A percentile compares a stretch with the other conserved stretches of the same genome.
Conservation (phyloP, 2,888 invertebrate species). For the Amiota mariae region DNA sequence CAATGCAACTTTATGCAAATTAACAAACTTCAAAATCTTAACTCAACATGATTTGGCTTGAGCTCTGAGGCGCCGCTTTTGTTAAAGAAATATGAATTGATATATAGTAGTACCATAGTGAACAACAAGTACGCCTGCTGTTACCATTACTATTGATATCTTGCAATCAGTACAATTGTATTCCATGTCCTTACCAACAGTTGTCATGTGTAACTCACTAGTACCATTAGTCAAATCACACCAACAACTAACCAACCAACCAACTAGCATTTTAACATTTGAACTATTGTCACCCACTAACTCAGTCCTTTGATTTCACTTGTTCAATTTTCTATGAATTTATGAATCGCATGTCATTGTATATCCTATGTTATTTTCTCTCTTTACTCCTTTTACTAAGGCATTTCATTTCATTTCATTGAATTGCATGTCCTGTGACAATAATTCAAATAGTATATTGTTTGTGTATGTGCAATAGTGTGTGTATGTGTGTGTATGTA, state of each 20-base stretch:
- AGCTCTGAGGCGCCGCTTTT: not conserved
- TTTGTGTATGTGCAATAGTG: not conserved
- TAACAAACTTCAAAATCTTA: not conserved
- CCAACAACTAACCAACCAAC: too few relatives aligned
- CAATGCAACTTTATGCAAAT: not conserved
- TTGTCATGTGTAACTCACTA: conserved; percentile 12
- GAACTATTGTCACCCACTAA: not conserved
- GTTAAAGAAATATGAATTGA: conserved; percentile 12
- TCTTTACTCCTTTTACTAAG: not conserved
- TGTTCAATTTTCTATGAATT: conserved; percentile 23
- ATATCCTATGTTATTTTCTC: not conserved
- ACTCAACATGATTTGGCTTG: not conserved
- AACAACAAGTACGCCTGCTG: not conserved
- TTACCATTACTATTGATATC: conserved; percentile 1
- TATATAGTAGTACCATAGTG: not conserved
- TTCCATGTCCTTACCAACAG: conserved; percentile 21
- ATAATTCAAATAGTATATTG: conserved; percentile 14
- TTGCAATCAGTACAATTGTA: conserved; percentile 15
- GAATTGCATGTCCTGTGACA: conserved; percentile 7
- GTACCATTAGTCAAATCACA: too few relatives aligned
- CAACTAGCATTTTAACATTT: too few relatives aligned
- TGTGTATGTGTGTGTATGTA: not conserved
- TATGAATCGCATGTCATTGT: conserved; percentile 17
- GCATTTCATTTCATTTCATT: not conserved
- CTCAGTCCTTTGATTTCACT: not conserved